These are phyloP conservation scores for Champsocephalus esox DNA, from an alignment of 2,797 vertebrate species.

Conservation along the genomic window DNA sequence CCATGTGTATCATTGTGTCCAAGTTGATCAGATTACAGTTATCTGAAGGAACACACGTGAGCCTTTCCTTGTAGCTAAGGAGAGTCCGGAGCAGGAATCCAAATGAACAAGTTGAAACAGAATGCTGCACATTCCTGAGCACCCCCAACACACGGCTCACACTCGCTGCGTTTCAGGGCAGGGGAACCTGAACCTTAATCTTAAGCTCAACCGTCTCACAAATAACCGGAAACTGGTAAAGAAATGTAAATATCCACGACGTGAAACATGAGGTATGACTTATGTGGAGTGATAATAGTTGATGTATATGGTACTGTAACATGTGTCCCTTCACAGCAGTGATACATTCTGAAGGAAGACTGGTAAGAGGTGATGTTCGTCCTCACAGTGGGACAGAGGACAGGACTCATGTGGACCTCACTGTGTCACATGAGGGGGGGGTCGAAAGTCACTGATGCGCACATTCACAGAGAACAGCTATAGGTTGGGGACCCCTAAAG, in stretches of 20 bases:
- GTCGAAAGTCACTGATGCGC: neutral
- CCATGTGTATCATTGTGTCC: neutral
- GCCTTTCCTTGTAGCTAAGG: neutral
- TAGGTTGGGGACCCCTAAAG: neutral
- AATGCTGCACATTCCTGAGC: slow-evolving; percentile 61
- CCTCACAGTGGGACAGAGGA: too few species aligned
- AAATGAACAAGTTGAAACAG: slow-evolving; percentile 69
- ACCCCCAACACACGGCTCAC: neutral
- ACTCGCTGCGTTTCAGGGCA: neutral
- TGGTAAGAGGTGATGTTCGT: too few species aligned
- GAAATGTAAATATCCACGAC: neutral
- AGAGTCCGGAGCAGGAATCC: slow-evolving; percentile 20
- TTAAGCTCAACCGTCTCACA: neutral
- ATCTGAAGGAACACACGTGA: neutral
- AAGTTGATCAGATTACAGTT: slow-evolving; percentile 4
- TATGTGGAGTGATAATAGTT: neutral
- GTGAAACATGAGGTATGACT: neutral
- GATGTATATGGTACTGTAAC: neutral
- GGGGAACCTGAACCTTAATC: neutral
- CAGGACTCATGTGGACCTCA: slow-evolving; percentile 28
- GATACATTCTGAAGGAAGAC: too few species aligned
- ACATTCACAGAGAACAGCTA: neutral
- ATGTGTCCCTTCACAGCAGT: neutral
- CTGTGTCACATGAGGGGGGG: slow-evolving; percentile 13
- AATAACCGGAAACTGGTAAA: neutral